These are phyloP conservation scores for Steinernema hermaphroditum DNA, from an alignment of 2,888 invertebrate species.

Conservation along the genomic window DNA sequence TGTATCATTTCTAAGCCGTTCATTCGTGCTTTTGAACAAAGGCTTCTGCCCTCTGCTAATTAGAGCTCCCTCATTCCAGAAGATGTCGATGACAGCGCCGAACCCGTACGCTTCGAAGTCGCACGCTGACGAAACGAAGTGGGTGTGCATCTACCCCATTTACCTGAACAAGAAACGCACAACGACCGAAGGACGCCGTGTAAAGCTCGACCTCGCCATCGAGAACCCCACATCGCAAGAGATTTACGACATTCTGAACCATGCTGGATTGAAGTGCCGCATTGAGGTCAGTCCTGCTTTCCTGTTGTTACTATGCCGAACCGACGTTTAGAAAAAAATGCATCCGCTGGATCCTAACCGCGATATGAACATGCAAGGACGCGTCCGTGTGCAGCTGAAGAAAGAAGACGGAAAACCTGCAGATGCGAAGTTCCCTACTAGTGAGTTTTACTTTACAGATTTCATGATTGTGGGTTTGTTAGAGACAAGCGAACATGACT, in stretches of 20 bases:
- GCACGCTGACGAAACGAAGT: slow-evolving; percentile 67
- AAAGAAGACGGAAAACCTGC: slow-evolving; percentile 61
- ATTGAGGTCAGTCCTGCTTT: slow-evolving; percentile 73
- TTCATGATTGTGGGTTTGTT: no score
- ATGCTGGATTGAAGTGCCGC: slow-evolving; percentile 81
- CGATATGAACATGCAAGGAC: slow-evolving; percentile 79
- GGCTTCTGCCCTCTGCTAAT: no score
- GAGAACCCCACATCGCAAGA: slow-evolving; percentile 94
- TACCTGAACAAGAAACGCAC: slow-evolving; percentile 93
- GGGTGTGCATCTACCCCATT: slow-evolving; percentile 95
- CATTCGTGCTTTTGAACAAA: no score
- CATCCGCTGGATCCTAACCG: slow-evolving; percentile 88
- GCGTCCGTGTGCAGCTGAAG: slow-evolving; percentile 87
- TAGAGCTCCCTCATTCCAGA: background rate
- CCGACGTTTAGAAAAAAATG: slow-evolving; percentile 76
- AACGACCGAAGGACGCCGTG: slow-evolving; percentile 82
- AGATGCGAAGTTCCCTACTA: slow-evolving; percentile 46
- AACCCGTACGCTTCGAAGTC: background rate
- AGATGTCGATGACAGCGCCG: background rate
- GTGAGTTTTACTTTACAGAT: slow-evolving; percentile 36
- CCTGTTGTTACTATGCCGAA: slow-evolving; percentile 36
- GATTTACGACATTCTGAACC: slow-evolving; percentile 85
- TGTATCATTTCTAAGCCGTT: no score
- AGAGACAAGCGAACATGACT: no score
- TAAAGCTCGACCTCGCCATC: slow-evolving; percentile 75